phyloP scores from a whole-genome alignment of 2,113 vertebrate genomes.

The Oreotragus oreotragus region DNA sequence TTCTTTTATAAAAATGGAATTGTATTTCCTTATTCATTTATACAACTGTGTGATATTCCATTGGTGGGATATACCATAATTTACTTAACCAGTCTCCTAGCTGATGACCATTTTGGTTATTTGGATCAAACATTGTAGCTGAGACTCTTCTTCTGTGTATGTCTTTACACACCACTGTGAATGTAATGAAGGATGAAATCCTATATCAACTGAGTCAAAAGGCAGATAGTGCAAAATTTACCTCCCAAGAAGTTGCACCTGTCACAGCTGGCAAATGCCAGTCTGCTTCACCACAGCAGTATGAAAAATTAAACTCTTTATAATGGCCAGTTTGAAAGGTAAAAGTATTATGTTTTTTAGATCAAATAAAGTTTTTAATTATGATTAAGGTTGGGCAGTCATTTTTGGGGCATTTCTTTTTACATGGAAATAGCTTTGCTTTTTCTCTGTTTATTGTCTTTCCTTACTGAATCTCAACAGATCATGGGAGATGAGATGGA shows the following conservation, averaged over 20 bases:
- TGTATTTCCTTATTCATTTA: neutral
- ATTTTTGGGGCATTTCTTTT: neutral
- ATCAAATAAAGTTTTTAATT: neutral
- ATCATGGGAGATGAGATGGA: neutral
- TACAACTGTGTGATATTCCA: neutral
- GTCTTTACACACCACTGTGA: neutral
- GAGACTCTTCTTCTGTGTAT: neutral
- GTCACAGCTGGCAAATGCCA: neutral
- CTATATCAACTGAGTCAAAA: neutral
- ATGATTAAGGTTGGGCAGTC: too few relatives aligned
- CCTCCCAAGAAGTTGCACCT: fast-evolving
- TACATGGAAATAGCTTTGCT: neutral
- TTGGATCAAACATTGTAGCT: neutral
- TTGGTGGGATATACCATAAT: neutral
- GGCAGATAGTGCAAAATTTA: neutral
- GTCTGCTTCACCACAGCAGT: neutral
- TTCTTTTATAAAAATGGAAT: neutral
- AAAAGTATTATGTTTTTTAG: neutral
- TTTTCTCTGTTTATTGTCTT: neutral
- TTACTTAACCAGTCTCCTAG: neutral
- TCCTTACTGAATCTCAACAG: neutral
- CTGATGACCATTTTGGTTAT: too few relatives aligned
- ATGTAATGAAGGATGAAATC: neutral
- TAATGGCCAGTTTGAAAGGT: neutral
- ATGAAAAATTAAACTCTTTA: neutral